These are phyloP conservation scores for Thamnaconus septentrionalis DNA, from an alignment of 2,113 vertebrate species.

Conservation along the genomic window DNA sequence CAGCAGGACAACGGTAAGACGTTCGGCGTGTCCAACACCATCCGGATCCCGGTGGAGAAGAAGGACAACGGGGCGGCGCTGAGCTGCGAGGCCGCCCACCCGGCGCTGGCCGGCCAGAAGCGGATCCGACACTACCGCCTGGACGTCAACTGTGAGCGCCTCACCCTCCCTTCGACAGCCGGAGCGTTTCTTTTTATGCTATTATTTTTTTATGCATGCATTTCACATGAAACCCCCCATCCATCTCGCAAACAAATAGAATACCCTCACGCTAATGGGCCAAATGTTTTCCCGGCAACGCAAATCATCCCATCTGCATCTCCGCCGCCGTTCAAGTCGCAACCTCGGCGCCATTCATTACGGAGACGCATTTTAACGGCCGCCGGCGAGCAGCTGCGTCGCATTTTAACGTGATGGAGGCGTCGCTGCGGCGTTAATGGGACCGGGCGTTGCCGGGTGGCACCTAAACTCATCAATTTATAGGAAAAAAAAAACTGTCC, in stretches of 20 bases:
- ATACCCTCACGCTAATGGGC: constrained; percentile 10
- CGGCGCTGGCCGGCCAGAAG: constrained; percentile 79
- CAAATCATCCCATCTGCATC: constrained; percentile 41
- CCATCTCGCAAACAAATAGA: constrained; percentile 23
- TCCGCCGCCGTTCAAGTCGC: constrained; percentile 23
- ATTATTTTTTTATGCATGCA: not conserved
- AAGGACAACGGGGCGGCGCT: constrained; percentile 86
- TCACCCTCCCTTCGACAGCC: not conserved
- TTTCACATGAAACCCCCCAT: constrained; percentile 2
- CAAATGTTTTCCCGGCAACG: constrained; percentile 25
- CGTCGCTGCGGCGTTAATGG: too few species aligned
- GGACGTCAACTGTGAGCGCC: constrained; percentile 87
- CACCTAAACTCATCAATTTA: constrained; percentile 48
- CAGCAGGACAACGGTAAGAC: constrained; percentile 86
- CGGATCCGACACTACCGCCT: constrained; percentile 87
- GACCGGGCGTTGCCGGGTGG: constrained; percentile 17
- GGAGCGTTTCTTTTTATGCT: too few species aligned
- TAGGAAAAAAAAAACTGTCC: constrained; percentile 43
- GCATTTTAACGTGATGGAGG: too few species aligned
- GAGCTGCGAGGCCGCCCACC: constrained; percentile 85
- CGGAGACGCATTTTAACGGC: constrained; percentile 27
- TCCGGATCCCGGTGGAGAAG: constrained; percentile 82
- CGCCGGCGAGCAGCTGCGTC: not conserved
- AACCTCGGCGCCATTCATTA: constrained; percentile 21
- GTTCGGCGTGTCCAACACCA: constrained; percentile 82